Evolutionary conservation across 1,140 invertebrate genomes (phyloP), one percentile per base, ranked within the genome.

Genomic region (Scaptomyza montana): DNA sequence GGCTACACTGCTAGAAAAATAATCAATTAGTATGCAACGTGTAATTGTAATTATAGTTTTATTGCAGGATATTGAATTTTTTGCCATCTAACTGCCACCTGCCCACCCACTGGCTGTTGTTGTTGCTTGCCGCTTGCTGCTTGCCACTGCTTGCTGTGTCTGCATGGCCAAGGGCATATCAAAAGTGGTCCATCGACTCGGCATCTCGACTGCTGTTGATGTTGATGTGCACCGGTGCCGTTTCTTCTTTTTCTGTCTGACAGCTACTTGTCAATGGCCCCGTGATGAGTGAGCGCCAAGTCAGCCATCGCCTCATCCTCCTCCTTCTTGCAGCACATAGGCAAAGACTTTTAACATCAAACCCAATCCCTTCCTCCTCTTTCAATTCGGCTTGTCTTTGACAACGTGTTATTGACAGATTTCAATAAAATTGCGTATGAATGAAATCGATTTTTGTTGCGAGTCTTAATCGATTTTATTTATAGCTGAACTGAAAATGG

Each of bases 191-290:
- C 78, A 75, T 67, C 66, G 71, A 3, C 21, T 25, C 21, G 21
- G 2, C 21, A 25, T 25, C 21, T 2, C 21, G 21, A 25, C 21
- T 25, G 21, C 21, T 25, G 21, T 25, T 25, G 21, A 25, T 25
- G 3, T 25, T 25, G 21, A 25, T 25, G 21, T 25, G 55, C 28
- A 16, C 43, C 21, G 13, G 3, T 56, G 43, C n/a, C 25, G 25
- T 39, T 53, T 63, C 43, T 66, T 65, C 51, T 21, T 68, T 68
- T 72, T 55, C 45, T 64, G 76, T 81, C 77, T 89, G 84, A 89
- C 84, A 89, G 79, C 79, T 78, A 89, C 84, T 89, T 89, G 84
- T 89, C 84, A 89, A 89, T 84, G 77, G 84, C 65, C 62, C 62
- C 62, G 47, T 87, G 81, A 85, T 85, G 81, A 85, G 77, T 85